Base-by-base conservation (phyloP, 1,140 invertebrate genomes). In the Heliothis subflexa region DNA sequence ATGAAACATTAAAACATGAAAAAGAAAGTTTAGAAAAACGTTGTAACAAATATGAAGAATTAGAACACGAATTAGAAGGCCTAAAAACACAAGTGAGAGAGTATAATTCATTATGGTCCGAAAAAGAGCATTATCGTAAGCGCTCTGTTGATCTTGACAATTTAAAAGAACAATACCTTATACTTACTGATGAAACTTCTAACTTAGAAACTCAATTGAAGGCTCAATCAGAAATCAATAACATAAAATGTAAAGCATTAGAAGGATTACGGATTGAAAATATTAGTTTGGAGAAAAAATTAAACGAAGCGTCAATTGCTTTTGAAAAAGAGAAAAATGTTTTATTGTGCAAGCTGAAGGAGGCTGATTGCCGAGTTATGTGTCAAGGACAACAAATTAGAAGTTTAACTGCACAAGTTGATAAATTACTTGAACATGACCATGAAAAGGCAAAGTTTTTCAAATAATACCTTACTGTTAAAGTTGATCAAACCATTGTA, bases 371-470 rank as follows among this genome's bases (percentile, higher is more conserved):
- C 76, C 90, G 90, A 86, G 81, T 89, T 25, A 89, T 93, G 89
- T 93, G 92, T 78, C 90, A 93, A 83, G 91, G 90, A 33, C 89
- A 93, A 79, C 92, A 94, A 86, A 93, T 94, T 21, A 91, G 88
- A 84, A 91, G 87, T 75, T 87, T 94, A 73, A 86, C 87, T 0
- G 16, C 71, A 33, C 90, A 94, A 87, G 87, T 93, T 57, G 89
- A 92, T 76, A 86, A 80, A 81, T 75, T 93, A 59, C 73, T 93
- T 40, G 87, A 91, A 76, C 84, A 90, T 76, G 85, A 87, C 45
- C 80, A 74, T 13, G 78, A 88, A 28, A 88, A 83, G 47, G 90
- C 91, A 76, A 84, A 82, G 82, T 18, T 59, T 33, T 18, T 49
- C 55, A 64, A 45, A 45, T 12, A 2, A 45, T 40, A 3, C 25